Conservation (phyloP, 2,888 invertebrate genomes). For the Daptonema setosum region DNA sequence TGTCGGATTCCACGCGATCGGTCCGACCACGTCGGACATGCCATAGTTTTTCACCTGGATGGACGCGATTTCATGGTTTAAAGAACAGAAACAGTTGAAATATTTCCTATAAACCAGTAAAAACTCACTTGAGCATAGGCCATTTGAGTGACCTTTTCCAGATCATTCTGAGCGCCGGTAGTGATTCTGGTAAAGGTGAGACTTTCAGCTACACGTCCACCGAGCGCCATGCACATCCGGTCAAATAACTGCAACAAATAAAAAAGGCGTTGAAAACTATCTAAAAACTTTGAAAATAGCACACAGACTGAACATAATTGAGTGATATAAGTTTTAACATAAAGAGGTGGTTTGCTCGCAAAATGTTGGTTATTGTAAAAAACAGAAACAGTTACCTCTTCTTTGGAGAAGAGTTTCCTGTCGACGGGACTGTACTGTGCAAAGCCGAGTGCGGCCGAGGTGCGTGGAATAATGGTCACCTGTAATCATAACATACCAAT, state of each 20-base stretch:
- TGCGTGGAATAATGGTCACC: slow-evolving; percentile 78
- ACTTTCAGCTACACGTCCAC: slow-evolving; percentile 80
- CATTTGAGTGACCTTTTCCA: slow-evolving; percentile 79
- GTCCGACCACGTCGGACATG: slow-evolving; percentile 62
- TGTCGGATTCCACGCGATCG: slow-evolving; percentile 48
- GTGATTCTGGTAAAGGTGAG: slow-evolving; percentile 71
- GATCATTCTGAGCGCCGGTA: slow-evolving; percentile 65
- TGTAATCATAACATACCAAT: slow-evolving; percentile 38
- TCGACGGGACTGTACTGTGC: slow-evolving; percentile 78
- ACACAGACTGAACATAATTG: no score
- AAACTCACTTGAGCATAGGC: slow-evolving; percentile 60
- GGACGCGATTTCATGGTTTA: slow-evolving; percentile 75
- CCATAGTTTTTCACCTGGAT: slow-evolving; percentile 69
- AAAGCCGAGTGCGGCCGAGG: slow-evolving; percentile 71
- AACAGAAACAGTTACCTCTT: slow-evolving; percentile 44
- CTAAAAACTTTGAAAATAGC: no score
- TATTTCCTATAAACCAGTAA: background rate
- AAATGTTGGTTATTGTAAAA: no score
- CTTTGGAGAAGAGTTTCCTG: slow-evolving; percentile 60
- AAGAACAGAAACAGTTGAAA: background rate
- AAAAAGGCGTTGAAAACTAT: no score
- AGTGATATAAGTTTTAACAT: no score
- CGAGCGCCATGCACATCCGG: slow-evolving; percentile 87
- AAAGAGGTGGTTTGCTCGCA: no score
- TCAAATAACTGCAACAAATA: slow-evolving; percentile 50